Percentiles rank a stretch among this genome's conserved stretches.
These are phyloP conservation scores for Zosterops japonicus DNA, from an alignment of 2,113 vertebrate species.

Conservation along the genomic window DNA sequence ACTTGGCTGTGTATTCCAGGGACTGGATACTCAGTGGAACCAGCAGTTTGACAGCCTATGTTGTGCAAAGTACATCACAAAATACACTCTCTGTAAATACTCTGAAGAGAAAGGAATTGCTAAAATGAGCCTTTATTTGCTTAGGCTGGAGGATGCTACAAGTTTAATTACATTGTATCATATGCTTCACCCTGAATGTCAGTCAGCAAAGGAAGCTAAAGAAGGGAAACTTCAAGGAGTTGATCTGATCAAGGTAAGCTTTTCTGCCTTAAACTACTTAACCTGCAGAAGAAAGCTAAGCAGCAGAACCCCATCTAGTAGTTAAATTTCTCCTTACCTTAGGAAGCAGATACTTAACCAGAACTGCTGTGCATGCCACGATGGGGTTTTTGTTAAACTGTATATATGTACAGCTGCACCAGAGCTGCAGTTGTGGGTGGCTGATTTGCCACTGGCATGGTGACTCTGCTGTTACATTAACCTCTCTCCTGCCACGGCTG, in stretches of 20 bases:
- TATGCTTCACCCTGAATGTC: slow-evolving; percentile 86
- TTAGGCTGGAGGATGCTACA: slow-evolving; percentile 83
- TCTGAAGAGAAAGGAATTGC: background rate
- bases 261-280: background rate
- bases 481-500: background rate
- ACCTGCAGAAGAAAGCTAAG: background rate
- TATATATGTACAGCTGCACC: rapidly evolving
- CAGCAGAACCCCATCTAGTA: background rate
- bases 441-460: background rate
- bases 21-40: background rate
- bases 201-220: slow-evolving; percentile 81
- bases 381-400: background rate
- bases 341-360: background rate
- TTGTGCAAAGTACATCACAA: background rate
- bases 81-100: background rate
- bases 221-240: slow-evolving; percentile 75
- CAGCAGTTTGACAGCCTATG: background rate
- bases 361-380: background rate
- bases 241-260: slow-evolving; percentile 86
- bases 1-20: background rate
- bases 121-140: background rate
- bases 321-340: background rate
- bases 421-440: background rate
- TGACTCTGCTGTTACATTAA: background rate
- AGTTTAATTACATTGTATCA: slow-evolving; percentile 87